phyloP scores from a whole-genome alignment of 35 echinoderm and acorn worm species.

The Apostichopus californicus region DNA sequence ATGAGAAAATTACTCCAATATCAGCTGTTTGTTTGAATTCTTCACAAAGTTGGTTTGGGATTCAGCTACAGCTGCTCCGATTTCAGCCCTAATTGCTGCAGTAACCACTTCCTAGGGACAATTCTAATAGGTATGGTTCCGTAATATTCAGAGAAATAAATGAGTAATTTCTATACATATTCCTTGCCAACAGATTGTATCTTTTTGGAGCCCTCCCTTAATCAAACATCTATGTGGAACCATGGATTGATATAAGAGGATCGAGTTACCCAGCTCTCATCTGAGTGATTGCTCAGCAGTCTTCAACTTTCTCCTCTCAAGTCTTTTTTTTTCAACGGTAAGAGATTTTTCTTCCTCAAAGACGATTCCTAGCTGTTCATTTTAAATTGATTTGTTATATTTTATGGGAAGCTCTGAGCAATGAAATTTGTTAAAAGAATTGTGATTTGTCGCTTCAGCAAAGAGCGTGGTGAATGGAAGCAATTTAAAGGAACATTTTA shows the following conservation, averaged over 20 bases:
- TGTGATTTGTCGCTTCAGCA: background rate
- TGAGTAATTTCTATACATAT: constrained; percentile 32
- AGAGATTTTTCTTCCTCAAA: constrained; percentile 10
- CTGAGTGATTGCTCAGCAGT: constrained; percentile 19
- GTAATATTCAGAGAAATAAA: background rate
- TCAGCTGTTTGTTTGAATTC: constrained; percentile 42
- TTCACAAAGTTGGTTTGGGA: background rate
- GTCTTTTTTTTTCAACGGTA: constrained; percentile 12
- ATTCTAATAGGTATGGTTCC: constrained; percentile 42
- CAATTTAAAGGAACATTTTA: constrained; percentile 4
- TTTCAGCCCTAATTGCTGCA: constrained; percentile 23
- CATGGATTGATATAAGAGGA: constrained; percentile 40
- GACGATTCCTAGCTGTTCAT: background rate
- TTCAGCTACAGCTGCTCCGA: constrained; percentile 6
- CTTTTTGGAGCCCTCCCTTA: constrained; percentile 27
- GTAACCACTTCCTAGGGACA: constrained; percentile 35
- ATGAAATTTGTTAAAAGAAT: constrained; percentile 12
- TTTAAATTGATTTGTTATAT: constrained; percentile 40
- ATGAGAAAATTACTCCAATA: constrained; percentile 36
- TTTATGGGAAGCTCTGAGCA: constrained; percentile 27
- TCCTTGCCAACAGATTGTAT: constrained; percentile 27
- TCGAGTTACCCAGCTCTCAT: constrained; percentile 9
- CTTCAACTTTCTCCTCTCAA: background rate
- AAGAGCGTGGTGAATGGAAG: background rate
- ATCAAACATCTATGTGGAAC: constrained; percentile 40